Evolutionary conservation across 2,113 vertebrate species (phyloP), one percentile per base, ranked within the genome.

Genomic region (Salvelinus fontinalis): DNA sequence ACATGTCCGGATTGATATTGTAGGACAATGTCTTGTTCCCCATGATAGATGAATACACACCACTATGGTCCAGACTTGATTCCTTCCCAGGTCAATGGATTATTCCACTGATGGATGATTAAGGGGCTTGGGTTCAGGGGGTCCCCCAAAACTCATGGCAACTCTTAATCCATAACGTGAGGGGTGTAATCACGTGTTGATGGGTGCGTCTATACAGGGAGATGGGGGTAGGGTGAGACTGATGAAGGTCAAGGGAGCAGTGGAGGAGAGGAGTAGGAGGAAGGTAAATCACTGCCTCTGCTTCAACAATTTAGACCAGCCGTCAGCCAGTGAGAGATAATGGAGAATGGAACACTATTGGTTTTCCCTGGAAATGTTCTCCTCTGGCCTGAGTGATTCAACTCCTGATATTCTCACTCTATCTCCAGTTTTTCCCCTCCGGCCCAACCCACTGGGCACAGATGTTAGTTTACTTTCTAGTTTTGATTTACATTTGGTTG

Each of bases 261-360:
- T 11, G 39, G 39, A 44, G 39, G 39, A 11, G 49, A 27, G 6
- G 48, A 18, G 49, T 18, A 5, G 16, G 70, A 20, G 22, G 70
- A 24, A 2, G 84, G 59, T 1, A 67, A 81, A 77, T 71, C 68
- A 27, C 29, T 49, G 74, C 75, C 62, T 65, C n/a, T 82, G 80
- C 76, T 66, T 82, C 76, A 86, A 9, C 39, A 85, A 79, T 88
- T 88, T 87, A 84, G 71, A 77, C 51, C 51, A 69, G 83, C 84
- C 81, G 87, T 87, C 85, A 85, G 75, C 34, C 76, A 49, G 68
- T 27, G 64, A 60, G 20, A 65, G 87, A 92, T 88, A 84, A 92
- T 92, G 83, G 82, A 72, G 74, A 75, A 70, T 70, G 75, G 73
- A 82, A 81, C 70, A 29, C 78, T 84, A 87, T 82, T 83, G 81